Conservation (phyloP, 2,888 invertebrate species). For the Spisula subtruncata region DNA sequence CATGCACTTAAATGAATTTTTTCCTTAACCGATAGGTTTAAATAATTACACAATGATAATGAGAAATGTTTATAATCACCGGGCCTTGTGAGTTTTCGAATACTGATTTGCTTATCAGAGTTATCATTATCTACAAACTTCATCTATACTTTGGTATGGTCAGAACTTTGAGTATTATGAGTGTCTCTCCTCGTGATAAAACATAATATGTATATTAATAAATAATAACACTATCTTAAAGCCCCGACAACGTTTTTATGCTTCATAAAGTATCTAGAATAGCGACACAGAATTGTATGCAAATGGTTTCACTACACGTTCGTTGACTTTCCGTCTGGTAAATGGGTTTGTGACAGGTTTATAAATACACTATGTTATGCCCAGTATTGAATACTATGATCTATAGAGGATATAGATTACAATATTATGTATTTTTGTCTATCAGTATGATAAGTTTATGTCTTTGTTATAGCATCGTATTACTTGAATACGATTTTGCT, state of each 20-base stretch:
- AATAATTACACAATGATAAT: too few relatives aligned
- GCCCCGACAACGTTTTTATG: background rate
- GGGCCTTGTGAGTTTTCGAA: too few relatives aligned
- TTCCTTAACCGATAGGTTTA: too few relatives aligned
- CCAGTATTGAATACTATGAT: background rate
- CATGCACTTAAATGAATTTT: too few relatives aligned
- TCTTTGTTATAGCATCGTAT: background rate
- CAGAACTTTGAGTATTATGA: too few relatives aligned
- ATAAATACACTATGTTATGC: background rate
- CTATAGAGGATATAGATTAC: background rate
- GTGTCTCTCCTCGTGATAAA: background rate
- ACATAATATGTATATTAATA: background rate
- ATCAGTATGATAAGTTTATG: background rate
- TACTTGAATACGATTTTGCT: background rate
- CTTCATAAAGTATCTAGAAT: background rate
- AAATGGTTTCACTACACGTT: background rate
- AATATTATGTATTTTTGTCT: background rate
- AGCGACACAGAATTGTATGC: background rate
- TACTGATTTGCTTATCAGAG: too few relatives aligned
- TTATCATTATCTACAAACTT: too few relatives aligned
- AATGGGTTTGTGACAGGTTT: conserved; percentile 10
- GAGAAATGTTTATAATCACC: too few relatives aligned
- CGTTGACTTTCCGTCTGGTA: background rate
- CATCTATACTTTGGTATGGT: too few relatives aligned
- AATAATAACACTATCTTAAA: background rate